Percentiles rank a stretch among this genome's conserved stretches.
These are phyloP conservation scores for Leucopsar rothschildi DNA, from an alignment of 2,113 vertebrate genomes.

Conservation along the genomic window DNA sequence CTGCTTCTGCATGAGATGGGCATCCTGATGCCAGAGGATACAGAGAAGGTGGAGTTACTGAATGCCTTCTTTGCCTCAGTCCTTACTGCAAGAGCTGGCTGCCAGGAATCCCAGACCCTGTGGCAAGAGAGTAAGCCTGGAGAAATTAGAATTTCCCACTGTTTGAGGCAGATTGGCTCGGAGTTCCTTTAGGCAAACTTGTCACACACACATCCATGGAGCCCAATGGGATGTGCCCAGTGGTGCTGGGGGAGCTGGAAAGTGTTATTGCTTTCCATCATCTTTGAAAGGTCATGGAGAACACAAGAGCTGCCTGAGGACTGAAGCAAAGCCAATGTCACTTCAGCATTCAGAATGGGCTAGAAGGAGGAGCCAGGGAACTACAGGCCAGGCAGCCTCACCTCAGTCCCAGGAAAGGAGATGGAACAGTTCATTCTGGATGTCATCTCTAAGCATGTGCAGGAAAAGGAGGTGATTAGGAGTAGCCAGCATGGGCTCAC, in stretches of 20 bases:
- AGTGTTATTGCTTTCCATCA: neutral
- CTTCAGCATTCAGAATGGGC: neutral
- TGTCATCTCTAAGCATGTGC: neutral
- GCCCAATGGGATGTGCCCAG: neutral
- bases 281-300: neutral
- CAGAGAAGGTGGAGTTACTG: neutral
- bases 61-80: neutral
- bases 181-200: neutral
- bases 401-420: neutral
- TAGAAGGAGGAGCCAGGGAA: neutral
- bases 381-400: neutral
- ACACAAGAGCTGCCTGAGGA: neutral
- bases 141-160: neutral
- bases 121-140: neutral
- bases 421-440: neutral
- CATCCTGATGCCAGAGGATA: neutral
- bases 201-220: neutral
- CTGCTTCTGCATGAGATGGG: neutral
- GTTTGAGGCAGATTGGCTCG: fast-evolving
- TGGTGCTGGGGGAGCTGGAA: neutral
- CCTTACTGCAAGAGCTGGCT: neutral
- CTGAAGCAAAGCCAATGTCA: neutral
- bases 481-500: neutral
- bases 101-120: neutral
- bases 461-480: neutral